phyloP scores from a whole-genome alignment of 2,113 vertebrate genomes.

The Budorcas taxicolor region DNA sequence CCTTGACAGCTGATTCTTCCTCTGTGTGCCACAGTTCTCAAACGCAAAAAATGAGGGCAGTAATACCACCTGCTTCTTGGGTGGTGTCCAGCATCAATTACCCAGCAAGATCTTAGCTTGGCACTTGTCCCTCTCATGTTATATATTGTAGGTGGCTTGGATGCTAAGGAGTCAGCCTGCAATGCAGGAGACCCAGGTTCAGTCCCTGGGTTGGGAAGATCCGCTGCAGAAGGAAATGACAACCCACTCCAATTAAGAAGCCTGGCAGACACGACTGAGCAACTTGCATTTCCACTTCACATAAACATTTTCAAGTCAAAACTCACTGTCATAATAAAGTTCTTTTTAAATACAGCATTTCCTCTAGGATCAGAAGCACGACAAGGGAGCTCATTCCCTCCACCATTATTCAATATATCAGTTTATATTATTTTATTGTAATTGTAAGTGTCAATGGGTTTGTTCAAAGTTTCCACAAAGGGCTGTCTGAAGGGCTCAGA shows the following conservation, averaged over 20 bases:
- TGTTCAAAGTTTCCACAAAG: neutral
- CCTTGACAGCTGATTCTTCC: neutral
- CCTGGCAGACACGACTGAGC: neutral
- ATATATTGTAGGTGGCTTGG: neutral
- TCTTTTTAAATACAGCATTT: neutral
- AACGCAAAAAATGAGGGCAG: neutral
- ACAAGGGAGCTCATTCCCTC: too few species aligned
- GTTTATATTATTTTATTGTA: neutral
- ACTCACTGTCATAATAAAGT: neutral
- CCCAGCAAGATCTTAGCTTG: neutral
- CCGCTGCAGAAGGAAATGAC: neutral
- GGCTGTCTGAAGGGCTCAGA: neutral
- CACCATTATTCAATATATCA: fast-evolving
- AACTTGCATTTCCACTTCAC: neutral
- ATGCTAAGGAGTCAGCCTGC: neutral
- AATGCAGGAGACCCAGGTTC: neutral
- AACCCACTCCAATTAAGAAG: neutral
- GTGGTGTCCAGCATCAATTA: neutral
- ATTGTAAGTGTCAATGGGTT: neutral
- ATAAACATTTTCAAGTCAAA: neutral
- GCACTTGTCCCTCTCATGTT: neutral
- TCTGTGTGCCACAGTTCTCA: neutral
- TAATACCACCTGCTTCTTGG: neutral
- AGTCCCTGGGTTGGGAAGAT: fast-evolving
- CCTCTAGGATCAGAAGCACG: neutral